Base-by-base conservation (phyloP, 2,797 vertebrate genomes). In the Glossophaga mutica region DNA sequence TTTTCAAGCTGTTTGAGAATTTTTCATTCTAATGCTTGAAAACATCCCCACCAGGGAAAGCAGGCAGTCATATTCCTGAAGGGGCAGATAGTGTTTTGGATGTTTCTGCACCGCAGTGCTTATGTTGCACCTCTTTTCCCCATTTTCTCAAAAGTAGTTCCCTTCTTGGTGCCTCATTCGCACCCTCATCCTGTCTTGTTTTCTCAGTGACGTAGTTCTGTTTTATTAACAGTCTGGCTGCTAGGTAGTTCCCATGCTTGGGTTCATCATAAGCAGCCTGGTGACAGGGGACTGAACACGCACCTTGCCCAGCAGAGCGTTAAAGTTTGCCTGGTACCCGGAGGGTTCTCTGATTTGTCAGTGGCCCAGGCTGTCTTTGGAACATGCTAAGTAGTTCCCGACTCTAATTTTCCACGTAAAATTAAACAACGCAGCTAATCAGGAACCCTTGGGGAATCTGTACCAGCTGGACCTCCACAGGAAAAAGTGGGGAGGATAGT, bases 371-470 rank as follows among this genome's bases (percentile, higher is more conserved):
- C 92, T 88, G 2, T 95, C 91, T 94, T 93, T 65, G 90, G 93
- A 97, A 87, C 87, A 79, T 91, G 52, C 67, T 91, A 90, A 81
- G 55, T 95, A 87, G 59, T 94, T 96, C 83, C 93, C 87, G 62
- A 94, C 87, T 96, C 82, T 85, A 85, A 85, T 94, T 93, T 96
- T 95, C 76, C 95, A 85, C 97, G 95, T 91, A 94, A 94, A 97
- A 71, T 96, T 91, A 95, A 95, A 65, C 93, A 96, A 93, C 97
- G 90, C 97, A 95, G 70, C 87, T 96, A 79, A 93, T 96, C 87
- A 77, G 70, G 94, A 95, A 94, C 57, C 85, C 65, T 44, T 70
- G 21, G 96, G 94, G 46, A 86, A 87, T 94, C 78, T 85, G 67
- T 76, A 95, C 77, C 94, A 94, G 74, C 95, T 97, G 68, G 42